Conservation (phyloP, 2,797 vertebrate genomes). For the Poeciliopsis paucimaculata region DNA sequence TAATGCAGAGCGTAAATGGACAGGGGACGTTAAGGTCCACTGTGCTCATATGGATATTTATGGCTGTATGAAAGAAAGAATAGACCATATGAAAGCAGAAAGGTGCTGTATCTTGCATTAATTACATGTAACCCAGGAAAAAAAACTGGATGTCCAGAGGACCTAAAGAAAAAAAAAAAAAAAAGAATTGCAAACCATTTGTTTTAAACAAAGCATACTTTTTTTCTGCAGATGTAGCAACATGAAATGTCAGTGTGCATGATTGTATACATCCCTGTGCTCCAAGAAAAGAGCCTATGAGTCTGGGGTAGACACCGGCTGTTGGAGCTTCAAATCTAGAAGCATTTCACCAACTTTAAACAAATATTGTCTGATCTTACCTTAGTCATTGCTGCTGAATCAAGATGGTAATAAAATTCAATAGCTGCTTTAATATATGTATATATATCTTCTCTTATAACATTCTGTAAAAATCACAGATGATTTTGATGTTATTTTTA, state of each 20-base stretch:
- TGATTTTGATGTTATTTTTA: too few species aligned
- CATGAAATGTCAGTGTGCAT: neutral
- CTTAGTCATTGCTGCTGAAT: neutral
- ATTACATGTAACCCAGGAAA: conserved; percentile 15
- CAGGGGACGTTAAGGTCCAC: conserved; percentile 10
- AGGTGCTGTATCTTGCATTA: conserved; percentile 10
- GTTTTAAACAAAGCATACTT: neutral
- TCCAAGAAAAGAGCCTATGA: neutral
- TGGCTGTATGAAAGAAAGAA: conserved; percentile 1
- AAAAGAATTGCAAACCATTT: neutral
- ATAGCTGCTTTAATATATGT: too few species aligned
- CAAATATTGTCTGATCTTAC: neutral
- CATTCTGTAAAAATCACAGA: too few species aligned
- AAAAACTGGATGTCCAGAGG: neutral
- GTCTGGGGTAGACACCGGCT: neutral
- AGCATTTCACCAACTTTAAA: neutral
- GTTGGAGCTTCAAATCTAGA: neutral
- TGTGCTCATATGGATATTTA: conserved; percentile 19
- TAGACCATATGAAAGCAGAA: neutral
- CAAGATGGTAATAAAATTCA: neutral
- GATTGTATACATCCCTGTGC: neutral
- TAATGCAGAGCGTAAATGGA: conserved; percentile 44
- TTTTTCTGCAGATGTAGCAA: neutral
- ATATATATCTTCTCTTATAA: too few species aligned
- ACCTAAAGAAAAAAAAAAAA: neutral